phyloP scores from a whole-genome alignment of 2,888 invertebrate species.

The Drosophila kanekoi region DNA sequence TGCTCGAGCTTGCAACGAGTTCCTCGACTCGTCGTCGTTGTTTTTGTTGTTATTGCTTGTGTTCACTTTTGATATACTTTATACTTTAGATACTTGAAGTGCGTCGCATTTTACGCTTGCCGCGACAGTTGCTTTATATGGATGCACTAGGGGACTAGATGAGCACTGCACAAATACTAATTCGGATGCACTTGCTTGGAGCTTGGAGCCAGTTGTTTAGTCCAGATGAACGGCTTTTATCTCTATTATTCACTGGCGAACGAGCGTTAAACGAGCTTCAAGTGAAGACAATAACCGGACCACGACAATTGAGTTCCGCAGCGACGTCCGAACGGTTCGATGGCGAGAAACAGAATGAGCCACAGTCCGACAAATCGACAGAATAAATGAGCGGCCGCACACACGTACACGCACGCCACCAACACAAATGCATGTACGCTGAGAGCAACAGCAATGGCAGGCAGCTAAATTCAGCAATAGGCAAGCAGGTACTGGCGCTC shows the following conservation, averaged over 20 bases:
- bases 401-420: conserved; percentile 5
- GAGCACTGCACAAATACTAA: conserved; percentile 15
- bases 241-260: conserved; percentile 29
- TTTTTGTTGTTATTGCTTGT: conserved; percentile 2
- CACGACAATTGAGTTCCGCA: conserved; percentile 44
- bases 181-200: conserved; percentile 20
- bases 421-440: not conserved
- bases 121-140: conserved; percentile 9
- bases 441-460: conserved; percentile 4
- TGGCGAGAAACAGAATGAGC: conserved; percentile 81
- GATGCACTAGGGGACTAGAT: conserved; percentile 32
- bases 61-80: conserved; percentile 13
- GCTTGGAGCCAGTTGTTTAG: conserved; percentile 16
- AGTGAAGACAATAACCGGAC: conserved; percentile 37
- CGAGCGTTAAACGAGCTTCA: conserved; percentile 32
- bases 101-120: conserved; percentile 54
- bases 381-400: conserved; percentile 50
- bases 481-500: conserved; percentile 51
- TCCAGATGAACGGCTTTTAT: conserved; percentile 11
- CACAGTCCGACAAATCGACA: conserved; percentile 43
- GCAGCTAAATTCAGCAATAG: conserved; percentile 65
- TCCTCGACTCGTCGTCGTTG: conserved; percentile 7
- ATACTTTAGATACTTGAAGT: conserved; percentile 20
- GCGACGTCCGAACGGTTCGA: conserved; percentile 75
- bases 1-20: conserved; percentile 12